A percentile compares a stretch with the other conserved stretches of the same genome.
phyloP scores from a whole-genome alignment of 2,797 vertebrate species.

The Ceyx erithaca region DNA sequence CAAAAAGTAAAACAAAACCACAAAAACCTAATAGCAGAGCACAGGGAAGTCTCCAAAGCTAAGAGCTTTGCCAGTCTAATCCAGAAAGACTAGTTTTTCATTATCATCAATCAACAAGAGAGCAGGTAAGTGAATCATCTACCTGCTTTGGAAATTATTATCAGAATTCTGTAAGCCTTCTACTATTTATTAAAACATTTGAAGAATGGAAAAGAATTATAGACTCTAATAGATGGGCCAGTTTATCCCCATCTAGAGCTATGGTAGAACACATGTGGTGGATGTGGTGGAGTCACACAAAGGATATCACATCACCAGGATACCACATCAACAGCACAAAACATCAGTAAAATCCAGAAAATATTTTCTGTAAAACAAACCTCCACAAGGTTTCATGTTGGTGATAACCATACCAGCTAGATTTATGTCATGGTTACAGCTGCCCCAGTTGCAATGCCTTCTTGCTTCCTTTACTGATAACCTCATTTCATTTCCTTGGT shows the following conservation, averaged over 20 bases:
- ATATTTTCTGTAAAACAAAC: not conserved
- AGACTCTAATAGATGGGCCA: not conserved
- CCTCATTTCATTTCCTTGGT: not conserved
- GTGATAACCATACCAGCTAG: not conserved
- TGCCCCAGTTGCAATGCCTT: not conserved
- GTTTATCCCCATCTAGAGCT: not conserved
- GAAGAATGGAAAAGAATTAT: not conserved
- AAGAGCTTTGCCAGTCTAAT: not conserved
- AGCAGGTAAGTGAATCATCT: not conserved
- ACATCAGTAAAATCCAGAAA: not conserved
- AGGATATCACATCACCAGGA: not conserved
- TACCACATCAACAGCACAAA: not conserved
- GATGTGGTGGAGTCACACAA: not conserved
- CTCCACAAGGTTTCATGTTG: not conserved
- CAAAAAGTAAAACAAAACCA: not conserved
- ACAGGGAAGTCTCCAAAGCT: not conserved
- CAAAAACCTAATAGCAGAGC: not conserved
- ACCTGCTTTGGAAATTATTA: not conserved
- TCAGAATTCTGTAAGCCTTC: not conserved
- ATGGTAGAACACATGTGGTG: not conserved
- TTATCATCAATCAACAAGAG: not conserved
- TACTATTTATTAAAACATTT: not conserved
- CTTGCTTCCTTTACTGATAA: not conserved
- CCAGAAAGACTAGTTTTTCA: not conserved
- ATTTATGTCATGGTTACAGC: not conserved